Evolutionary conservation across 1,140 invertebrate genomes (phyloP).

Genomic region (Riptortus pedestris): DNA sequence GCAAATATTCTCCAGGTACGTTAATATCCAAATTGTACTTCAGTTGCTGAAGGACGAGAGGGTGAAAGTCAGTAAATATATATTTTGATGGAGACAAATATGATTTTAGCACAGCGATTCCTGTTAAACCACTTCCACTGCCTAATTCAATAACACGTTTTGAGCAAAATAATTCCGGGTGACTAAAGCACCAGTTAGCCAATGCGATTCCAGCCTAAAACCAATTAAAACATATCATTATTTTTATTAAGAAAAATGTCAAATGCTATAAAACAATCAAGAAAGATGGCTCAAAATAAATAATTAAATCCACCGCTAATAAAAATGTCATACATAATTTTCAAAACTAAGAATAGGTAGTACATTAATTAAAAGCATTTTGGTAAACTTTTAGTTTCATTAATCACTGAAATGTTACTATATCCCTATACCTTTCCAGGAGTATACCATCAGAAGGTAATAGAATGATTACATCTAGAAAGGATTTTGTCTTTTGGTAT

Average conservation of each 20-base stretch:
- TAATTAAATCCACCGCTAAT: too few relatives aligned
- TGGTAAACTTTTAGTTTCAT: too few relatives aligned
- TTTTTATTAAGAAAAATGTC: neutral
- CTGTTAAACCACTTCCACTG: constrained; percentile 45
- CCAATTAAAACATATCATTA: neutral
- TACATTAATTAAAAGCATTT: neutral
- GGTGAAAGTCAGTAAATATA: constrained; percentile 45
- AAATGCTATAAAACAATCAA: too few relatives aligned
- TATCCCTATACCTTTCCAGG: too few relatives aligned
- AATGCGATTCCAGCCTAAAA: constrained; percentile 41
- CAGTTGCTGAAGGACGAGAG: constrained; percentile 37
- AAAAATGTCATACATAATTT: neutral
- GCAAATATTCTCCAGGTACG: neutral
- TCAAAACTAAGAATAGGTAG: neutral
- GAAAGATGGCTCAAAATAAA: constrained; percentile 4
- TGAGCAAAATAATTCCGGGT: constrained; percentile 36
- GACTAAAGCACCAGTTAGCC: constrained; percentile 43
- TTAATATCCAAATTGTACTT: constrained; percentile 24
- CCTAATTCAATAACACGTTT: constrained; percentile 47
- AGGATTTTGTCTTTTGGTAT: too few relatives aligned
- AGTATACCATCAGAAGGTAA: too few relatives aligned
- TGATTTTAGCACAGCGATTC: constrained; percentile 38
- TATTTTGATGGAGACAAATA: constrained; percentile 39
- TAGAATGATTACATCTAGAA: too few relatives aligned
- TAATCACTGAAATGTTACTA: too few relatives aligned